Evolutionary conservation across 2,797 vertebrate genomes (phyloP), one percentile per base, ranked within the genome.

Genomic region (Amphiprion clarkii): DNA sequence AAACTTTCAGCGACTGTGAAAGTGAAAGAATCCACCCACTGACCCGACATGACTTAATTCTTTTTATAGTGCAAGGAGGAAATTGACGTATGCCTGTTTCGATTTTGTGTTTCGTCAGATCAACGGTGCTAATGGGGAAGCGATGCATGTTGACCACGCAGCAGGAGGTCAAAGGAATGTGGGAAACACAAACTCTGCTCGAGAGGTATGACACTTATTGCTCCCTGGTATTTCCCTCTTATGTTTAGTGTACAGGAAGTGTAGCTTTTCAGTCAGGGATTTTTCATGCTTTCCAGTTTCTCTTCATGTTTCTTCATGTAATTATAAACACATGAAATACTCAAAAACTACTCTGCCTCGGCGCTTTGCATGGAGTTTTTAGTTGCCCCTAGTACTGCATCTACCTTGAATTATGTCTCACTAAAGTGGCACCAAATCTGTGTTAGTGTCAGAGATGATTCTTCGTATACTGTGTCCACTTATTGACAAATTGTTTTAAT

Each of bases 61-160:
- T 0, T 3, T 60, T 46, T 23, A 2, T 4, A 19, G 17, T 49
- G 29, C 19, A n/a, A 0, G 1, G 3, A 46, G n/a, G 5, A 27
- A 46, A 42, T 6, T 79, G 44, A 76, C 44, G 2, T 17, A 5
- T 58, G 6, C 36, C 12, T 61, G 40, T 1, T 29, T 71, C 19
- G 0, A 36, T 4, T 25, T 72, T 62, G 1, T 81, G 13, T 54
- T 36, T 79, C 17, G 0, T 70, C 72, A 93, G 91, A 54, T 0
- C 6, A 1, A 1, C 5, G 62, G 36, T 1, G 2, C 6, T 12
- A 88, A 92, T 19, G 67, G 79, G 1, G 65, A 48, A 0, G 10
- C 0, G 0, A 0, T 0, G 3, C 0, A 56, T 17, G 17, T 33
- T 17, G 1, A 0, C 19, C 0, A 1, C 0, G 8, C 9, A 25